Evolutionary conservation across 1,140 invertebrate species (phyloP).

Genomic region (Popillia japonica): DNA sequence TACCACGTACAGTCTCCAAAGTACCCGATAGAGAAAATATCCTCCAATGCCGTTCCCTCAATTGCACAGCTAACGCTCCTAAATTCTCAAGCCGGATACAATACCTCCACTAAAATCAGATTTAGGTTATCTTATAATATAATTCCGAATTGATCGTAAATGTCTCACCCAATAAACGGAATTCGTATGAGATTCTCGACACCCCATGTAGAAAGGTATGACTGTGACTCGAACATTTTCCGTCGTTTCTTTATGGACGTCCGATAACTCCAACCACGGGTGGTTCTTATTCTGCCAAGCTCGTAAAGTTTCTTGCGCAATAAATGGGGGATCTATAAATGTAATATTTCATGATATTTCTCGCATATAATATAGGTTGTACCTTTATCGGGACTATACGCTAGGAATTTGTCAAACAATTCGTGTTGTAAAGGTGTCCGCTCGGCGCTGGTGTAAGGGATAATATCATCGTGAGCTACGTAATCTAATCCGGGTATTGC

Average conservation of each 20-base stretch:
- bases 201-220: constrained; percentile 98
- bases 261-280: constrained; percentile 94
- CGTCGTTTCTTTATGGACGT: constrained; percentile 98
- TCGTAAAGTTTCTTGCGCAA: constrained; percentile 86
- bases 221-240: constrained; percentile 95
- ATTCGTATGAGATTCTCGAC: constrained; percentile 85
- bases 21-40: constrained; percentile 96
- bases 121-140: too few species aligned
- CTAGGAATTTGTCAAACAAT: constrained; percentile 95
- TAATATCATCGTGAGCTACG: constrained; percentile 94
- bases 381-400: constrained; percentile 81
- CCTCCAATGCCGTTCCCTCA: constrained; percentile 95
- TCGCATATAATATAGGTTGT: constrained; percentile 41
- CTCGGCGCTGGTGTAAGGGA: constrained; percentile 85
- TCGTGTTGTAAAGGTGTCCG: constrained; percentile 90
- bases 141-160: neutral
- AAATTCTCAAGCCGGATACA: constrained; percentile 96
- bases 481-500: constrained; percentile 96
- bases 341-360: too few species aligned
- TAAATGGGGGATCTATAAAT: constrained; percentile 81
- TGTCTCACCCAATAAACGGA: constrained; percentile 88
- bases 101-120: constrained; percentile 84
- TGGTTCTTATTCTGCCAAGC: constrained; percentile 98
- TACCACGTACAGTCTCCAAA: constrained; percentile 90
- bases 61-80: constrained; percentile 86